These are phyloP conservation scores for Mylabris phalerata DNA, from an alignment of 1,140 invertebrate genomes.

Conservation along the genomic window DNA sequence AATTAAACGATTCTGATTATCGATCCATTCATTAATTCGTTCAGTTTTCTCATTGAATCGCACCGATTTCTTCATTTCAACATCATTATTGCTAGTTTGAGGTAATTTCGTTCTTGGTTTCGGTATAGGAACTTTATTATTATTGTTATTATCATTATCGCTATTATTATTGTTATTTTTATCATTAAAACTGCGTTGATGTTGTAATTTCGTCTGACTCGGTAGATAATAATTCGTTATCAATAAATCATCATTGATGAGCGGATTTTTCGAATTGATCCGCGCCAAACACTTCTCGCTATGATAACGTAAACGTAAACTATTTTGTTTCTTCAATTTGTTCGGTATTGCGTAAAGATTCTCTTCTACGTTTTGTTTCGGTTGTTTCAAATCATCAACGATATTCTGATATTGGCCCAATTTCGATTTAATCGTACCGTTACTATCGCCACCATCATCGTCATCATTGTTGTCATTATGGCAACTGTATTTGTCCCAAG, in stretches of 20 bases:
- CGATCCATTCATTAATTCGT: constrained; percentile 33
- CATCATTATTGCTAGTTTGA: constrained; percentile 26
- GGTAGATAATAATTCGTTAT: constrained; percentile 30
- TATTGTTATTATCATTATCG: neutral
- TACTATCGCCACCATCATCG: constrained; percentile 14
- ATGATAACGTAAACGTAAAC: constrained; percentile 35
- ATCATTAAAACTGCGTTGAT: constrained; percentile 3
- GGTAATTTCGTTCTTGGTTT: constrained; percentile 19
- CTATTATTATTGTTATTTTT: constrained; percentile 12
- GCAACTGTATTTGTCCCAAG: constrained; percentile 32
- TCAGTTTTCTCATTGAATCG: constrained; percentile 33
- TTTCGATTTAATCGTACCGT: constrained; percentile 29
- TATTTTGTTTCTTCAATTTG: constrained; percentile 24
- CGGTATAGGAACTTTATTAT: no score
- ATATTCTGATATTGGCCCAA: constrained; percentile 36
- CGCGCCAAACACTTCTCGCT: constrained; percentile 38
- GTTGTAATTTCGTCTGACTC: constrained; percentile 20
- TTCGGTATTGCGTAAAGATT: constrained; percentile 21
- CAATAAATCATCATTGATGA: neutral
- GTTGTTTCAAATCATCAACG: constrained; percentile 32
- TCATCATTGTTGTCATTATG: no score
- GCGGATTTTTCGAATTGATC: constrained; percentile 30
- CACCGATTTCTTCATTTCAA: constrained; percentile 35
- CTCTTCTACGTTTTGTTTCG: constrained; percentile 18
- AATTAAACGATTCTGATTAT: constrained; percentile 33